Conservation (phyloP, 2,797 vertebrate genomes). For the Crocodylus rhombifer region DNA sequence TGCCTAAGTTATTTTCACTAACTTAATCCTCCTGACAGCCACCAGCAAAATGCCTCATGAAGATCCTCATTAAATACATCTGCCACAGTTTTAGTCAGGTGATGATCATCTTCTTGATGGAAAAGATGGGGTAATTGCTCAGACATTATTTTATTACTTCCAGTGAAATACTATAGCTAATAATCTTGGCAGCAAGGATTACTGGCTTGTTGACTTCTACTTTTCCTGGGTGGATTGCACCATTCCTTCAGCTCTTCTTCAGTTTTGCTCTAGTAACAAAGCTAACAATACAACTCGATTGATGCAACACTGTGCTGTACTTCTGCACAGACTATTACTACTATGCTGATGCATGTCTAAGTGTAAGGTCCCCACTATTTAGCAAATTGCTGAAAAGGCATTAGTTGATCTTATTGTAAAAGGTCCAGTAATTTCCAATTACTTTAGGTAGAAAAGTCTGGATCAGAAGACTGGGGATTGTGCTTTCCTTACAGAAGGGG, state of each 20-base stretch:
- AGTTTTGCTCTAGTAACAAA: not conserved
- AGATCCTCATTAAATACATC: slow-evolving; percentile 49
- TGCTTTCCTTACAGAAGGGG: not conserved
- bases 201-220: not conserved
- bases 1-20: not conserved
- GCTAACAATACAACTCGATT: not conserved
- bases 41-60: slow-evolving; percentile 49
- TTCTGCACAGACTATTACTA: not conserved
- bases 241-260: not conserved
- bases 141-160: slow-evolving; percentile 9
- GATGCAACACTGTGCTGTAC: not conserved
- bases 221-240: not conserved
- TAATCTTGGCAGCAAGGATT: not conserved
- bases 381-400: not conserved
- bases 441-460: not conserved
- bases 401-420: not conserved
- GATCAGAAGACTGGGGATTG: not conserved
- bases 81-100: slow-evolving; percentile 48
- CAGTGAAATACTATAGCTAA: not conserved
- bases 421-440: not conserved
- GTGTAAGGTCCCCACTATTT: not conserved
- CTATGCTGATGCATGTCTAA: not conserved
- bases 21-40: slow-evolving; percentile 57
- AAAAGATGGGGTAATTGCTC: slow-evolving; percentile 24
- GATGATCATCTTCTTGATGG: slow-evolving; percentile 35